Percentiles rank a stretch among this genome's conserved stretches.
Evolutionary conservation across 2,888 invertebrate species (phyloP).

Genomic region (Gerosis bhagava): DNA sequence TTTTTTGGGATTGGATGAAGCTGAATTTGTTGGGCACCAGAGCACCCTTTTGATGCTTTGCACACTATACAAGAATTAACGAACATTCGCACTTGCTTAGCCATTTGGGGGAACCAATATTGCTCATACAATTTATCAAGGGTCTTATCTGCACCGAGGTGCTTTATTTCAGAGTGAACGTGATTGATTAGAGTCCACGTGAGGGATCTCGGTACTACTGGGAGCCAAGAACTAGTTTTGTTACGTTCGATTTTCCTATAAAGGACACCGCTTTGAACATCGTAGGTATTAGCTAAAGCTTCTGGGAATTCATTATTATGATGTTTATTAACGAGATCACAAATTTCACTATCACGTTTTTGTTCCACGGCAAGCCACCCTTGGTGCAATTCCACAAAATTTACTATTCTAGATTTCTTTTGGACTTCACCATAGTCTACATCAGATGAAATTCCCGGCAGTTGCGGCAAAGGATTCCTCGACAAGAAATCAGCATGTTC

Average conservation of each 20-base stretch:
- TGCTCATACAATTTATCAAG: constrained; percentile 38
- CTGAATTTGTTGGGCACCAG: constrained; percentile 31
- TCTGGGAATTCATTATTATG: constrained; percentile 8
- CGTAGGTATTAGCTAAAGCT: constrained; percentile 30
- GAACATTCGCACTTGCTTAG: constrained; percentile 33
- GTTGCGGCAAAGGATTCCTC: constrained; percentile 23
- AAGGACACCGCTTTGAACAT: constrained; percentile 17
- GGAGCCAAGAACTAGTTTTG: constrained; percentile 33
- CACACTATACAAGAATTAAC: too few species aligned
- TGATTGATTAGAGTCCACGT: constrained; percentile 38
- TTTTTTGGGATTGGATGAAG: constrained; percentile 36
- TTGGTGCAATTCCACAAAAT: constrained; percentile 23
- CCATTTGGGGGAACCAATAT: constrained; percentile 40
- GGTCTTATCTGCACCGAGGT: constrained; percentile 38
- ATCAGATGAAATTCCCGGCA: too few species aligned
- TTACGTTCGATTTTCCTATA: constrained; percentile 36
- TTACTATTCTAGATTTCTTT: too few species aligned
- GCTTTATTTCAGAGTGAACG: constrained; percentile 34
- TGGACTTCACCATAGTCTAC: too few species aligned
- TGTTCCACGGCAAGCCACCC: constrained; percentile 41
- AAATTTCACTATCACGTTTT: constrained; percentile 34
- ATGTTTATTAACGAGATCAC: constrained; percentile 29
- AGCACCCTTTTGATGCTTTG: constrained; percentile 34
- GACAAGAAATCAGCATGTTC: constrained; percentile 13
- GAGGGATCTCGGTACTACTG: constrained; percentile 33